A percentile compares a stretch with the other conserved stretches of the same genome.
phyloP scores from a whole-genome alignment of 2,888 invertebrate genomes.

The Scaeva pyrastri region DNA sequence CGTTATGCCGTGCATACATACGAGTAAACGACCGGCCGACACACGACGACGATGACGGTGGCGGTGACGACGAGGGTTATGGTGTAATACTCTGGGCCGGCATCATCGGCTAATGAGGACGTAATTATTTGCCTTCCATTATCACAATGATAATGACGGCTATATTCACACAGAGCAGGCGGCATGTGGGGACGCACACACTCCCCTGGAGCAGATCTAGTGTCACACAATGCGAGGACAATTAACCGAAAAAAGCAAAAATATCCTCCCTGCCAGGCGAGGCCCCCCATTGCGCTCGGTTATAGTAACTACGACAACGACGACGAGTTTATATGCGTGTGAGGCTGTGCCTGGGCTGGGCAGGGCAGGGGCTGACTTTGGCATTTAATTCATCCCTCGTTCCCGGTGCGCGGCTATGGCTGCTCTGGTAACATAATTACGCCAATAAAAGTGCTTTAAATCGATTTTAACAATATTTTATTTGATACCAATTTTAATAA shows the following conservation, averaged over 20 bases:
- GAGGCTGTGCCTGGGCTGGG: no score
- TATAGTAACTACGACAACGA: no score
- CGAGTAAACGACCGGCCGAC: no score
- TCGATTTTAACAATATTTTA: conserved; percentile 76
- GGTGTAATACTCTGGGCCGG: conserved; percentile 40
- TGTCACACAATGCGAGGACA: conserved; percentile 65
- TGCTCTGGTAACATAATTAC: conserved; percentile 75
- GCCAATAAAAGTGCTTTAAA: conserved; percentile 75
- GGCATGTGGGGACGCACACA: conserved; percentile 29
- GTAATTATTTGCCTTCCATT: conserved; percentile 75
- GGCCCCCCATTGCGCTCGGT: not conserved
- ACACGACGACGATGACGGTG: no score
- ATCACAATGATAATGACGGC: conserved; percentile 72
- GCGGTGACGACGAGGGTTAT: conserved; percentile 8
- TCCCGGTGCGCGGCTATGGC: conserved; percentile 12
- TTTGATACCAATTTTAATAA: conserved; percentile 76
- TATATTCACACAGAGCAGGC: conserved; percentile 61
- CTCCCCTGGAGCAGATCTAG: conserved; percentile 7
- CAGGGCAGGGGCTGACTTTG: conserved; percentile 43
- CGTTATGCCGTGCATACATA: not conserved
- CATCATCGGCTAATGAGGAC: conserved; percentile 74
- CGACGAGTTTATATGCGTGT: not conserved
- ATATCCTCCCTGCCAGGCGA: conserved; percentile 1
- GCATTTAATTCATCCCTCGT: conserved; percentile 60
- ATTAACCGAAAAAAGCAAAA: conserved; percentile 69